These are phyloP conservation scores for Andrena minutula DNA, from an alignment of 2,888 invertebrate genomes.

Conservation along the genomic window DNA sequence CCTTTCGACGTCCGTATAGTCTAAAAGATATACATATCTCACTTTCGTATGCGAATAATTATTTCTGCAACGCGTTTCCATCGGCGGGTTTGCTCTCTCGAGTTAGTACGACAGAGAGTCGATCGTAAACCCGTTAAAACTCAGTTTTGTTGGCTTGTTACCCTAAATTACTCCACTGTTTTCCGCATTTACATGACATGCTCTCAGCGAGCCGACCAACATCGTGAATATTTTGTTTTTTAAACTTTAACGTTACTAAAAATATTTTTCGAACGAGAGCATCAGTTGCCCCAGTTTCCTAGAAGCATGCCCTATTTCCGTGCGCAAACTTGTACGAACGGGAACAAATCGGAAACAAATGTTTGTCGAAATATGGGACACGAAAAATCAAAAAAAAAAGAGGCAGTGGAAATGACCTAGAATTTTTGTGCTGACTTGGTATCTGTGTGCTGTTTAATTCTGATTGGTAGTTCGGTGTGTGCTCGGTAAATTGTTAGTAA, in stretches of 20 bases:
- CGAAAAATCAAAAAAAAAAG: too few species aligned
- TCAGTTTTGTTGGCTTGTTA: constrained; percentile 3
- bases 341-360: too few species aligned
- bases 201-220: neutral
- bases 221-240: constrained; percentile 14
- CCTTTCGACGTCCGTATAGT: neutral
- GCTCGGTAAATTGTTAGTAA: too few species aligned
- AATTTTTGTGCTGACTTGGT: too few species aligned
- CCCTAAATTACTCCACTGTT: neutral
- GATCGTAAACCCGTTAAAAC: neutral
- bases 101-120: neutral
- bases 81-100: neutral
- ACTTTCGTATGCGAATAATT: constrained; percentile 5
- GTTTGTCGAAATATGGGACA: too few species aligned
- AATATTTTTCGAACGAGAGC: constrained; percentile 23
- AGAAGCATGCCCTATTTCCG: too few species aligned
- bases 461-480: too few species aligned
- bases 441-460: too few species aligned
- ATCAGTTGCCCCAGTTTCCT: too few species aligned
- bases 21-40: neutral
- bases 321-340: too few species aligned
- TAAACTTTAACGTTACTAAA: constrained; percentile 29
- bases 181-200: constrained; percentile 9
- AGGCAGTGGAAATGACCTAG: too few species aligned
- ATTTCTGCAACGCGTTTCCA: neutral